Conservation (phyloP, 1,140 invertebrate species). For the Medauroidea extradentata region DNA sequence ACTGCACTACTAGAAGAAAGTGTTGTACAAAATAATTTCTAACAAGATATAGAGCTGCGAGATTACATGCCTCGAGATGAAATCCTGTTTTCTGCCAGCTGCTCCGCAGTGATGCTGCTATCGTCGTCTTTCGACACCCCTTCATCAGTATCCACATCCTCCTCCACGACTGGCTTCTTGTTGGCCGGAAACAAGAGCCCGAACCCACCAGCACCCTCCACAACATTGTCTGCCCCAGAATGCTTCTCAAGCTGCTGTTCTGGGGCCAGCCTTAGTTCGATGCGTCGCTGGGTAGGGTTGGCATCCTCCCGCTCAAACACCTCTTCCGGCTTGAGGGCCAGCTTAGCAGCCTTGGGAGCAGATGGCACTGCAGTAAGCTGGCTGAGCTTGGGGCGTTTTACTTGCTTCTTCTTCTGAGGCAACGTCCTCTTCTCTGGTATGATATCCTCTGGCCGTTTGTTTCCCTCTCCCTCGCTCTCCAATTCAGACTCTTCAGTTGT, state of each 20-base stretch:
- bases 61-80: slow-evolving; percentile 49
- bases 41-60: slow-evolving; percentile 3
- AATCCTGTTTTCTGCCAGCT: slow-evolving; percentile 64
- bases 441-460: slow-evolving; percentile 37
- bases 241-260: slow-evolving; percentile 23
- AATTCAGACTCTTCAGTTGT: slow-evolving; percentile 72
- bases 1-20: too few relatives aligned
- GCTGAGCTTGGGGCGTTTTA: slow-evolving; percentile 61
- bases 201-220: slow-evolving; percentile 40
- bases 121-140: slow-evolving; percentile 32
- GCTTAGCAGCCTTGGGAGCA: slow-evolving; percentile 37
- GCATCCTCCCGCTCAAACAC: slow-evolving; percentile 59
- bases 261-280: slow-evolving; percentile 55
- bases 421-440: slow-evolving; percentile 54
- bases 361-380: slow-evolving; percentile 39
- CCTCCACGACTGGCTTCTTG: slow-evolving; percentile 34
- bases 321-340: slow-evolving; percentile 51
- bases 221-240: slow-evolving; percentile 25
- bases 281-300: slow-evolving; percentile 47
- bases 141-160: slow-evolving; percentile 20
- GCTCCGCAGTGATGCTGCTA: slow-evolving; percentile 58
- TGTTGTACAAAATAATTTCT: too few relatives aligned
- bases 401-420: slow-evolving; percentile 47
- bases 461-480: slow-evolving; percentile 62
- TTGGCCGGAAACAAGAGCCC: slow-evolving; percentile 43